Conservation (phyloP, 2,888 invertebrate species). For the Emmelina monodactyla region DNA sequence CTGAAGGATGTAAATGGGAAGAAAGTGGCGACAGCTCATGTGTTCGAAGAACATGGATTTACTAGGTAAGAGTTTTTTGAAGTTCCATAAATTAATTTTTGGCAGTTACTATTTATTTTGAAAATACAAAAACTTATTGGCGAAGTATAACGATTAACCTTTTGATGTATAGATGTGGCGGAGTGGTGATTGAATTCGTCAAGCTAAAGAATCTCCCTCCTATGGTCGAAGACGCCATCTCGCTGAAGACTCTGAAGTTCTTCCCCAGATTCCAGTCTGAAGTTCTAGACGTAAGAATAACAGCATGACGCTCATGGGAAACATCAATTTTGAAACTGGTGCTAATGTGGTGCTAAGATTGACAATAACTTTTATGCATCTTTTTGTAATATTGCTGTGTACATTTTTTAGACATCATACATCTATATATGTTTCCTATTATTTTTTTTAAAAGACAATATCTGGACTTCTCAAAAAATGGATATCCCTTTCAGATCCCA, state of each 20-base stretch:
- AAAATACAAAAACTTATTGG: too few relatives aligned
- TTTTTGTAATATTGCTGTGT: too few relatives aligned
- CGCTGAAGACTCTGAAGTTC: conserved; percentile 22
- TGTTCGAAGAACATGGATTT: conserved; percentile 17
- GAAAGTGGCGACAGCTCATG: conserved; percentile 17
- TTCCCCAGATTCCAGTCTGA: conserved; percentile 20
- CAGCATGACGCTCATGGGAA: neutral
- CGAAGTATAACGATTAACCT: too few relatives aligned
- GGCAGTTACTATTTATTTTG: too few relatives aligned
- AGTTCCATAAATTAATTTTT: too few relatives aligned
- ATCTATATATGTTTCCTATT: too few relatives aligned
- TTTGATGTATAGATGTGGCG: conserved; percentile 37
- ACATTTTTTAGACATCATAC: too few relatives aligned
- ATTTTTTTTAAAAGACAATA: too few relatives aligned
- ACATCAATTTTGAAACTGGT: too few relatives aligned
- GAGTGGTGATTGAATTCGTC: conserved; percentile 25
- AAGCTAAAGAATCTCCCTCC: conserved; percentile 21
- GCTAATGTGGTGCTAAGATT: too few relatives aligned
- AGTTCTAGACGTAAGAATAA: conserved; percentile 21
- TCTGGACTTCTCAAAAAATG: too few relatives aligned
- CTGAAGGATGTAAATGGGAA: conserved; percentile 9
- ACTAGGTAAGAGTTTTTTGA: conserved; percentile 28
- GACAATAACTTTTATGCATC: too few relatives aligned
- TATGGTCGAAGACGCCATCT: conserved; percentile 12
- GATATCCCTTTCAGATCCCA: conserved; percentile 17